A percentile compares a stretch with the other conserved stretches of the same genome.
These are phyloP conservation scores for Ctenosaura bakeri DNA, from an alignment of 2,797 vertebrate genomes.

Conservation along the genomic window DNA sequence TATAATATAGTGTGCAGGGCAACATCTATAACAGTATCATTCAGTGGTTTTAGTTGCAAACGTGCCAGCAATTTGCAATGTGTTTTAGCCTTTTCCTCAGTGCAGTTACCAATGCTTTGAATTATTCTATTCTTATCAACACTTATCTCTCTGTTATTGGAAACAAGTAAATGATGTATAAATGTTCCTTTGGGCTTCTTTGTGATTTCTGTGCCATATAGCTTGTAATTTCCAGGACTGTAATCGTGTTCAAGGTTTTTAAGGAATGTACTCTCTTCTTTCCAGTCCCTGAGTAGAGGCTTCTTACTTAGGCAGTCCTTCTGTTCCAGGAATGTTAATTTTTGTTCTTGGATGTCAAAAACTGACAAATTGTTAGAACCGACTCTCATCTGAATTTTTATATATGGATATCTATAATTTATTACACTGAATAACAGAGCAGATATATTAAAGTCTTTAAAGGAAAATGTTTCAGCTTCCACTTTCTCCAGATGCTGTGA, in stretches of 20 bases:
- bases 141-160: neutral
- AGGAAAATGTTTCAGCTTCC: neutral
- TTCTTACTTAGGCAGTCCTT: neutral
- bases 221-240: neutral
- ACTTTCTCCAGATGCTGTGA: neutral
- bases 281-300: neutral
- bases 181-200: neutral
- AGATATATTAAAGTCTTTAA: neutral
- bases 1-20: neutral
- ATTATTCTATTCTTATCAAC: constrained; percentile 3
- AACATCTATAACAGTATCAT: neutral
- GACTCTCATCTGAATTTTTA: neutral
- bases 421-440: too few species aligned
- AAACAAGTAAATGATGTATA: neutral
- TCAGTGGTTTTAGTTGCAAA: neutral
- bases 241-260: neutral
- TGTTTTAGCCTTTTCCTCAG: neutral
- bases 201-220: neutral
- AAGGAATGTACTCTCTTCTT: neutral
- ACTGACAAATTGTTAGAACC: neutral
- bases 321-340: neutral
- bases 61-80: constrained; percentile 1
- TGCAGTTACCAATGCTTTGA: neutral
- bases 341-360: neutral
- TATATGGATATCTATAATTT: too few species aligned